phyloP scores from a whole-genome alignment of 2,888 invertebrate species.

The Carcina quercana region DNA sequence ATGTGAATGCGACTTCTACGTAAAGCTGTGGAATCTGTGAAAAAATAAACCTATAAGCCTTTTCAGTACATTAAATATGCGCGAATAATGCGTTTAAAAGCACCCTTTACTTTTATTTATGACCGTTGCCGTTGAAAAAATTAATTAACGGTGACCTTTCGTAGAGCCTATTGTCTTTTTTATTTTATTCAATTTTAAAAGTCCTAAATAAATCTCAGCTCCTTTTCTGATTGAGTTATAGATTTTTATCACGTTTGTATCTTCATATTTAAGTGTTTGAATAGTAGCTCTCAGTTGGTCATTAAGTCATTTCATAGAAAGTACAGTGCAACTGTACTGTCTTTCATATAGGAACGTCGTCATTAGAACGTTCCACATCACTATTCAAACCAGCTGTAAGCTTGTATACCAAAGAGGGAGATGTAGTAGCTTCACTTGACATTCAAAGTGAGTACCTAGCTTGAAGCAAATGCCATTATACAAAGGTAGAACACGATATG shows the following conservation, averaged over 20 bases:
- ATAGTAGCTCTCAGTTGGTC: too few relatives aligned
- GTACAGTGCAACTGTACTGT: too few relatives aligned
- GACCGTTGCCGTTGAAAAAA: slow-evolving; percentile 55
- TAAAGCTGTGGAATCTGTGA: slow-evolving; percentile 60
- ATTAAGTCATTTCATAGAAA: too few relatives aligned
- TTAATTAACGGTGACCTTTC: slow-evolving; percentile 60
- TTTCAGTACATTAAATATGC: slow-evolving; percentile 71
- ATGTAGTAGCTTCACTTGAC: slow-evolving; percentile 48
- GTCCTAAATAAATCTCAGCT: slow-evolving; percentile 1
- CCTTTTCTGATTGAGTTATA: too few relatives aligned
- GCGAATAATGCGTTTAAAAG: slow-evolving; percentile 72
- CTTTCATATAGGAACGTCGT: too few relatives aligned
- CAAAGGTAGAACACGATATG: slow-evolving; percentile 51
- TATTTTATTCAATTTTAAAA: slow-evolving; percentile 35
- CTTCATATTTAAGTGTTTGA: too few relatives aligned
- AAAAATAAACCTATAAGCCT: slow-evolving; percentile 61
- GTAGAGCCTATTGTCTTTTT: slow-evolving; percentile 54
- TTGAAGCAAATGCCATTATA: slow-evolving; percentile 55
- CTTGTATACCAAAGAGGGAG: too few relatives aligned
- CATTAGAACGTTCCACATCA: too few relatives aligned
- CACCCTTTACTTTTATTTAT: slow-evolving; percentile 70
- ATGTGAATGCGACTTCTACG: slow-evolving; percentile 52
- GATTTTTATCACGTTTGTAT: too few relatives aligned
- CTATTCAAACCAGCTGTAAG: too few relatives aligned
- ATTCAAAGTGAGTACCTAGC: slow-evolving; percentile 47